Conservation (phyloP, 2,888 invertebrate species). For the Prosopocoilus inquinatus region DNA sequence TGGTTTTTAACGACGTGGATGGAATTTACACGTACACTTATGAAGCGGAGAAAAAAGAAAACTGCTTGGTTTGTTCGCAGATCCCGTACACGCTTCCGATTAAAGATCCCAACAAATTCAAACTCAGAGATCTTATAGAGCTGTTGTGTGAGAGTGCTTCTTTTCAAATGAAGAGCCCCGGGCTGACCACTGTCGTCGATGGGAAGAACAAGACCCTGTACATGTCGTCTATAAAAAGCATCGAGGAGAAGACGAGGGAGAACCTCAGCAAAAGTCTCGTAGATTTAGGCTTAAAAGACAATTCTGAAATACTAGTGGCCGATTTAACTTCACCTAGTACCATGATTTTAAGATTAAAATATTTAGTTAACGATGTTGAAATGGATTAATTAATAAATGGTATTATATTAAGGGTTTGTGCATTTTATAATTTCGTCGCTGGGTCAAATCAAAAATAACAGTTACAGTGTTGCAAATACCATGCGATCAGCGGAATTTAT, state of each 20-base stretch:
- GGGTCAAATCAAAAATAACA: too few relatives aligned
- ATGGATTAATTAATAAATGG: conserved; percentile 45
- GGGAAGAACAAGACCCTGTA: conserved; percentile 91
- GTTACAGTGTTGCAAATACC: too few relatives aligned
- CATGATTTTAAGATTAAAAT: conserved; percentile 72
- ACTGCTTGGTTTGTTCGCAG: conserved; percentile 88
- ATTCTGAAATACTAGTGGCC: conserved; percentile 85
- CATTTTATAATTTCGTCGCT: too few relatives aligned
- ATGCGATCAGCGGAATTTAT: too few relatives aligned
- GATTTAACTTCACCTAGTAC: conserved; percentile 88
- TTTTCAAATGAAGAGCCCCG: conserved; percentile 90
- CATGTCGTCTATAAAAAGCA: conserved; percentile 87
- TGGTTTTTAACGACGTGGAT: conserved; percentile 94
- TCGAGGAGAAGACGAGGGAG: conserved; percentile 83
- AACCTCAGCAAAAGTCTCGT: conserved; percentile 85
- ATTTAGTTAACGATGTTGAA: conserved; percentile 50
- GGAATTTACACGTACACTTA: conserved; percentile 96
- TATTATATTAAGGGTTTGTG: neutral
- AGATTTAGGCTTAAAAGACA: conserved; percentile 82
- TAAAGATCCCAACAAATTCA: conserved; percentile 62
- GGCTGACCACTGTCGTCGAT: conserved; percentile 76
- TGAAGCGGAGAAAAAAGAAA: conserved; percentile 81
- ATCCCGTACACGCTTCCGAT: conserved; percentile 64
- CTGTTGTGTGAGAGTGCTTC: conserved; percentile 71
- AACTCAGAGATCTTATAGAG: conserved; percentile 79